Evolutionary conservation across 2,797 vertebrate genomes (phyloP), one percentile per base, ranked within the genome.

Genomic region (Manis javanica): DNA sequence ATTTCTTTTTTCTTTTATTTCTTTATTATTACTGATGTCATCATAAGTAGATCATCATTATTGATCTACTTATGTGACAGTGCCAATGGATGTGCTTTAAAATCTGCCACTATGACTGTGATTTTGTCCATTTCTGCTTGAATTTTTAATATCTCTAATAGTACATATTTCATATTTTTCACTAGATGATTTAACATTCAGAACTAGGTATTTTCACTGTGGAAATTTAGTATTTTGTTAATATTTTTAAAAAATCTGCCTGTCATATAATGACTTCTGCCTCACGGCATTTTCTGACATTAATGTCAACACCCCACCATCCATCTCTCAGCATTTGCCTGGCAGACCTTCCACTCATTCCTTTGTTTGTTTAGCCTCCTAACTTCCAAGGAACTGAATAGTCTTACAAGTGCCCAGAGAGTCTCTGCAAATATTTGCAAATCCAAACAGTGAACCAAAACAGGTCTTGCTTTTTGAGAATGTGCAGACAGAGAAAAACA

Each of bases 401-500:
- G 61, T 74, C 90, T 82, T 81, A 69, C 39, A 59, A 71, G 21
- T 81, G 51, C 42, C 57, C 69, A 83, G 34, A 91, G 11, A 66
- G 9, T 51, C 53, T 91, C 72, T 87, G 31, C 46, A 93, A 96
- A 93, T 71, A 87, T 82, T 81, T 97, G 72, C 4, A 87, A 87
- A 83, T 83, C 9, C 77, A 74, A 78, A 84, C 13, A 75, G 19
- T 42, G 53, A 92, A 11, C 26, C 19, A 61, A 90, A 94, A 77
- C 23, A 74, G 4, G 23, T 51, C 34, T 95, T 39, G 14, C 31
- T 85, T 72, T 93, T 85, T 85, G 66, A 92, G 23, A 86, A 68
- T 29, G 15, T 63, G n/a, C 21, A 91, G 21, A 71, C 6, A 51
- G 29, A 72, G 26, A 78, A 68, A 66, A 87, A 57, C 61, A 26